Evolutionary conservation across 2,113 vertebrate genomes (phyloP).

Genomic region (Puntigrus tetrazona): DNA sequence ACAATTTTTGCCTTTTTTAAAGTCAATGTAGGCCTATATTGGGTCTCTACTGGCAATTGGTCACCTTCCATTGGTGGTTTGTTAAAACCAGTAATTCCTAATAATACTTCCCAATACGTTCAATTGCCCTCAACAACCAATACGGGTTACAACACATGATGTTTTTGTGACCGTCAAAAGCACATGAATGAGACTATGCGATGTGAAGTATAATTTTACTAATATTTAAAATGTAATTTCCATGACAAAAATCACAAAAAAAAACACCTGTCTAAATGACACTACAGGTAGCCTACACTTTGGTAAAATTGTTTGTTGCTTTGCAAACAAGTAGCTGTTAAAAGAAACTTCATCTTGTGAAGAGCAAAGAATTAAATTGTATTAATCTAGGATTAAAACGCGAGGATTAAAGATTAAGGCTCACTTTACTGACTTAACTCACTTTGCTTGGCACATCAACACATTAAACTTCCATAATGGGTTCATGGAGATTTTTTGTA

Average conservation of each 20-base stretch:
- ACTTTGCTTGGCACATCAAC: neutral
- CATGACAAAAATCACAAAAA: no score
- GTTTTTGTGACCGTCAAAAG: no score
- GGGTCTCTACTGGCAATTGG: no score
- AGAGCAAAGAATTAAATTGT: neutral
- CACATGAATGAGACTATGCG: no score
- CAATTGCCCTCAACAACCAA: no score
- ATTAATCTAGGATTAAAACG: conserved; percentile 6
- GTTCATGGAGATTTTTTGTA: neutral
- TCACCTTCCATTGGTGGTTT: no score
- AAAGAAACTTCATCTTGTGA: neutral
- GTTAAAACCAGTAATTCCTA: no score
- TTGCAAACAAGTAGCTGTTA: neutral
- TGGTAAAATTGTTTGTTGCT: neutral
- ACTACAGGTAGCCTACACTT: neutral
- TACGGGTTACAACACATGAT: no score
- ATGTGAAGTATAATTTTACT: no score
- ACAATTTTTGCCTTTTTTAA: neutral
- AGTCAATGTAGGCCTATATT: neutral
- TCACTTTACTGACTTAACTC: neutral
- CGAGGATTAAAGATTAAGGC: neutral
- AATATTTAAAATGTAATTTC: no score
- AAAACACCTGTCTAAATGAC: no score
- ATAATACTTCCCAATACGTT: no score
- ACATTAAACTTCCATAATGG: neutral